Evolutionary conservation across 2,888 invertebrate species (phyloP), one percentile per base, ranked within the genome.

Genomic region (Coleophora deauratella): DNA sequence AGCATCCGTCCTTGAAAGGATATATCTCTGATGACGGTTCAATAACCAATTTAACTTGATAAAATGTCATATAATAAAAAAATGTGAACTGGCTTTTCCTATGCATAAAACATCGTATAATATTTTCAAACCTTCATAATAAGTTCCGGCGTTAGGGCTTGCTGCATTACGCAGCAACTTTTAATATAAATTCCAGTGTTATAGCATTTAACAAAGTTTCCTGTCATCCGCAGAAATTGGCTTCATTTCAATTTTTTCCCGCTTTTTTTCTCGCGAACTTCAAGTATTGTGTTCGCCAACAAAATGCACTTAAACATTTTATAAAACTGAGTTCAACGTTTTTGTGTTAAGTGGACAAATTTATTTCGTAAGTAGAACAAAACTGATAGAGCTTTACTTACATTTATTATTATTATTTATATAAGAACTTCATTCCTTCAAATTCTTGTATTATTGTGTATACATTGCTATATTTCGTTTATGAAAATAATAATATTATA

Each of bases 191-290:
- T 71, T 72, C 62, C 57, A 54, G 55, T 66, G 66, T 63, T 70
- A 70, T 64, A 67, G 67, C 62, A 63, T 69, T 68, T 68, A 67
- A 66, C 71, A 67, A 72, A 71, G 66, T 72, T 74, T 61, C 59
- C 64, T 65, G 71, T 70, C 70, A 61, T 58, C 61, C 46, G 51
- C 72, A 73, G 66, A 69, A 67, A 74, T 72, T 71, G 65, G 64
- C 64, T 66, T 57, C 51, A 62, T 52, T 68, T 66, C 59, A 61
- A 59, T 55, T 58, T 21, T 21, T 21, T 21, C 53, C 45, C 35
- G 43, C 55, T 57, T 57, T 64, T 65, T 56, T 54, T 50, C 47
- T 45, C 33, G 42, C 41, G 42, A 49, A 49, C 52, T 59, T 54
- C 56, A 57, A 62, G 51, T 49, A 46, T 52, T 48, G 52, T 59